Evolutionary conservation across 2,113 vertebrate genomes (phyloP), one percentile per base, ranked within the genome.

Genomic region (Oryzias curvinotus): DNA sequence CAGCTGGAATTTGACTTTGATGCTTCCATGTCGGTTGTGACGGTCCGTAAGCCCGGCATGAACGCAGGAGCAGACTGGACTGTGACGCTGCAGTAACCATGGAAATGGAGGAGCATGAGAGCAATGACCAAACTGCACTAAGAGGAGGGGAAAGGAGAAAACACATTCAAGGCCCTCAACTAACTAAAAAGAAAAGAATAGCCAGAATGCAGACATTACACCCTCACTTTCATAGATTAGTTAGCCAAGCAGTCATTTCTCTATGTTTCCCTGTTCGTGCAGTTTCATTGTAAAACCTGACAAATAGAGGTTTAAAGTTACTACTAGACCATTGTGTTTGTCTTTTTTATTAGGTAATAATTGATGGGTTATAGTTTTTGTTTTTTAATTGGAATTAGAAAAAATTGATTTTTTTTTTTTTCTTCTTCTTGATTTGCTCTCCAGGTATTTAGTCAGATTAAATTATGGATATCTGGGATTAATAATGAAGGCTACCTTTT

Each of bases 21-120:
- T 7, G 70, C 92, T 0, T 88, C 91, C 36, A 90, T 90, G 26
- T 94, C 93, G 0, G 91, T 95, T 54, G 65, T 96, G 77, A 91
- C 91, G 2, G 65, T 97, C 16, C 94, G 94, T 28, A 96, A 96
- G 77, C 95, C 95, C 1, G 90, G 91, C 0, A 86, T 96, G 79
- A 96, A 85, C 0, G 90, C 92, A 17, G 92, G 91, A 3, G 82
- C 82, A 0, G 92, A 96, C 77, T 96, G 95, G 94, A 94, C 70
- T 13, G 82, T 97, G 50, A 73, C 68, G 1, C 70, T 97, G 48
- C 90, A 91, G 89, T 97, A 93, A 90, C 86, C 12, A 43, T 6
- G 10, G 63, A 51, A 66, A 71, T 13, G 28, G 19, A 43, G 45
- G 46, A 8, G 14, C 60, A 17, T 28, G 65, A 18, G 10, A 48